phyloP scores from a whole-genome alignment of 2,888 invertebrate species.

The Rhamnusium bicolor region DNA sequence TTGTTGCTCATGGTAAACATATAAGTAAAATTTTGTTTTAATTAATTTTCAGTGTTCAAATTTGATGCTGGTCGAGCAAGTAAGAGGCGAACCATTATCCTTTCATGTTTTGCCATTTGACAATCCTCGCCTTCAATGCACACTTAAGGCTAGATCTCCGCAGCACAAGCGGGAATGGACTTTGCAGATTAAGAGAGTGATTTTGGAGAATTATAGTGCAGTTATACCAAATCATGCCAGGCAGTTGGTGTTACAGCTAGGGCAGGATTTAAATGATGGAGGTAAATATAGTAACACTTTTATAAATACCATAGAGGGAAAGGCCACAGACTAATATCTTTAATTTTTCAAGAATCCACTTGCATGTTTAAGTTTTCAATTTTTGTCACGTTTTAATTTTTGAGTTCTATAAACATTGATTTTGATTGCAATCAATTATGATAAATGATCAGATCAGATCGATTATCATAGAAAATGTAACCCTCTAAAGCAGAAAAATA shows the following conservation, averaged over 20 bases:
- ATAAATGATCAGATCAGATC: too few species aligned
- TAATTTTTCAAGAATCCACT: too few species aligned
- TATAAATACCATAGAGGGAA: neutral
- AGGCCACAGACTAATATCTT: too few species aligned
- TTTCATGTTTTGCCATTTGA: conserved; percentile 98
- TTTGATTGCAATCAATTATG: too few species aligned
- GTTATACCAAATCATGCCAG: conserved; percentile 96
- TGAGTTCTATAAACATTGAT: too few species aligned
- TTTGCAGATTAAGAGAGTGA: conserved; percentile 86
- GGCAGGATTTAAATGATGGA: conserved; percentile 75
- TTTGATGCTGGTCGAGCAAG: conserved; percentile 96
- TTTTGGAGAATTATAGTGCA: conserved; percentile 93
- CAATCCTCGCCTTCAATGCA: conserved; percentile 93
- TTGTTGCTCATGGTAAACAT: neutral
- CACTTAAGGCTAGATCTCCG: conserved; percentile 86
- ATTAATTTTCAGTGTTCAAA: conserved; percentile 87
- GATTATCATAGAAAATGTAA: too few species aligned
- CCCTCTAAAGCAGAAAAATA: neutral
- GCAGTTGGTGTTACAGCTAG: conserved; percentile 91
- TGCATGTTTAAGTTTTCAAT: too few species aligned
- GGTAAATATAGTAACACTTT: conserved; percentile 56
- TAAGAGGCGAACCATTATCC: conserved; percentile 93
- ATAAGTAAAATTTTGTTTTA: neutral
- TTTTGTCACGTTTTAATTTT: too few species aligned
- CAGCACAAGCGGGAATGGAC: conserved; percentile 92